phyloP scores from a whole-genome alignment of 1,140 invertebrate species.

The Cotesia chilonis region DNA sequence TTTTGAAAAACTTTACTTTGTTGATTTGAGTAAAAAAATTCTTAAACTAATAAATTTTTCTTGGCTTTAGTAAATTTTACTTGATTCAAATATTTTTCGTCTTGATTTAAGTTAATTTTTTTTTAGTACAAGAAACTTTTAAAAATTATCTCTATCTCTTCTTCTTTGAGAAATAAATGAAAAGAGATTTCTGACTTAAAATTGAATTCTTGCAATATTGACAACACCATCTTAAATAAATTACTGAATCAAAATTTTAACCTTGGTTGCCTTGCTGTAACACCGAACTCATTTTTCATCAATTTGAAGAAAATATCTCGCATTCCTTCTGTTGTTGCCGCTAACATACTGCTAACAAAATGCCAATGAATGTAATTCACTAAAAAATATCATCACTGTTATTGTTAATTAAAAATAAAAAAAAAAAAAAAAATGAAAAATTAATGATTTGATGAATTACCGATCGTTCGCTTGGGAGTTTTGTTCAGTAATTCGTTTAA shows the following conservation, averaged over 20 bases:
- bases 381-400: slow-evolving; percentile 13
- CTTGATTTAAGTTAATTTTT: no score
- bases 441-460: neutral
- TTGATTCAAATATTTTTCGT: no score
- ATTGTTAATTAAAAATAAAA: neutral
- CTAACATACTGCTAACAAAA: slow-evolving; percentile 25
- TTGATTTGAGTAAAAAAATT: no score
- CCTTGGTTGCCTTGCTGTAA: slow-evolving; percentile 26
- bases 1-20: no score
- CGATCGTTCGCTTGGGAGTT: slow-evolving; percentile 14
- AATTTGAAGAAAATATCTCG: slow-evolving; percentile 17
- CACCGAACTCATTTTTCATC: slow-evolving; percentile 6
- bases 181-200: neutral
- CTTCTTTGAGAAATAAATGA: no score
- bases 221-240: neutral
- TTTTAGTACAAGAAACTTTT: no score
- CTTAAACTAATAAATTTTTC: no score
- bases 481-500: slow-evolving; percentile 1
- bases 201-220: neutral
- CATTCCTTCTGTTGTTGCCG: slow-evolving; percentile 31
- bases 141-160: no score
- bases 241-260: neutral
- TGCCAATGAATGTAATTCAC: slow-evolving; percentile 39
- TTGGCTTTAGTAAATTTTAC: no score
- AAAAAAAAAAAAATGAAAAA: neutral